These are phyloP conservation scores for Xanthorhoe spadicearia DNA, from an alignment of 2,888 invertebrate genomes.

Conservation along the genomic window DNA sequence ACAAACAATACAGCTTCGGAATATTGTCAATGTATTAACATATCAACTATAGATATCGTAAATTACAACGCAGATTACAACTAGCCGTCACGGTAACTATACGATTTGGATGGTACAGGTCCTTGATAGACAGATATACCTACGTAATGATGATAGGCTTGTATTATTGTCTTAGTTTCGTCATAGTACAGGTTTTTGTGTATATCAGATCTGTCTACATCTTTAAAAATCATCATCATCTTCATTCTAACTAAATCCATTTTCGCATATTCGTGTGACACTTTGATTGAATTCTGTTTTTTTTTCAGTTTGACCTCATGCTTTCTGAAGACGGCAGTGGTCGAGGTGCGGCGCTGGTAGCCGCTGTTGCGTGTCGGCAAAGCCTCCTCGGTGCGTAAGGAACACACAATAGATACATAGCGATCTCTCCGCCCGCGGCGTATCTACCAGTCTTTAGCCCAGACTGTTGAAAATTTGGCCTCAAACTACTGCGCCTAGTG, in stretches of 20 bases:
- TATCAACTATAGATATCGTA: neutral
- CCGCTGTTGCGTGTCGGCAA: constrained; percentile 94
- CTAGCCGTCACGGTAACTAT: neutral
- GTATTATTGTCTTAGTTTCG: neutral
- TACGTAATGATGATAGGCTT: neutral
- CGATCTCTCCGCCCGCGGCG: constrained; percentile 51
- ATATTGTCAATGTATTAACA: no score
- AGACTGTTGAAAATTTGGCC: constrained; percentile 34
- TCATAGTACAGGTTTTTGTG: no score
- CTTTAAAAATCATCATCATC: no score
- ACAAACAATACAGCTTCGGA: no score
- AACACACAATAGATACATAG: constrained; percentile 23
- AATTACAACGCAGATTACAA: neutral
- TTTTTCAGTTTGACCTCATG: constrained; percentile 94
- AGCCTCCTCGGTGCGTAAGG: constrained; percentile 55
- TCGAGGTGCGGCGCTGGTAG: constrained; percentile 97
- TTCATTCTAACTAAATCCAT: no score
- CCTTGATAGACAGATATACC: neutral
- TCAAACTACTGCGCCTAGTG: constrained; percentile 20
- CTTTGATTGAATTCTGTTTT: neutral
- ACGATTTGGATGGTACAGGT: neutral
- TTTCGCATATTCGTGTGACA: neutral
- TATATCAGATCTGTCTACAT: no score
- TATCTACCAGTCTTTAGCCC: constrained; percentile 42
- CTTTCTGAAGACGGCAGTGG: constrained; percentile 98